Evolutionary conservation across 1,140 invertebrate genomes (phyloP).

Genomic region (Agraylea sexmaculata): DNA sequence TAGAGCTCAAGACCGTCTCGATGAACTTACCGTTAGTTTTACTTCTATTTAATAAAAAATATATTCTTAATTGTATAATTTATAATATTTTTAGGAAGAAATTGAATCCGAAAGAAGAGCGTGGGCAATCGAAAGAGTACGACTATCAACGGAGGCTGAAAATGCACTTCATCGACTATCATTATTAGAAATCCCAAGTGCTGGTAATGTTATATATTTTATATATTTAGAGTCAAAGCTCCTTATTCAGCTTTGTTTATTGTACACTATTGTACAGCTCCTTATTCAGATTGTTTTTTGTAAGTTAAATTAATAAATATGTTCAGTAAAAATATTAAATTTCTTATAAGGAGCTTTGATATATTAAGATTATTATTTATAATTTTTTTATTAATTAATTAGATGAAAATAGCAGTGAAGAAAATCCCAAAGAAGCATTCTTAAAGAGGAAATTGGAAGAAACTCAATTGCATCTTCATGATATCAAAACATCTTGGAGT

Average conservation of each 20-base stretch:
- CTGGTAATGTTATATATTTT: slow-evolving; percentile 6
- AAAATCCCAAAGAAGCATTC: slow-evolving; percentile 35
- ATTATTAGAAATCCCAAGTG: slow-evolving; percentile 9
- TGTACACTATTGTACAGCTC: too few relatives aligned
- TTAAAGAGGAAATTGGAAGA: slow-evolving; percentile 70
- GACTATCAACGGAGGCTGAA: slow-evolving; percentile 15
- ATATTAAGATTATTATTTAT: background rate
- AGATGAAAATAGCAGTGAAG: slow-evolving; percentile 32
- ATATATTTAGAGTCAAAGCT: too few relatives aligned
- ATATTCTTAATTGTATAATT: slow-evolving; percentile 5
- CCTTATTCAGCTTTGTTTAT: too few relatives aligned
- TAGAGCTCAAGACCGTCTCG: slow-evolving; percentile 33
- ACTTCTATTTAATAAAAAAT: background rate
- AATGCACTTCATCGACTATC: slow-evolving; percentile 19
- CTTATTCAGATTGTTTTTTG: too few relatives aligned
- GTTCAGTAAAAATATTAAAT: slow-evolving; percentile 26
- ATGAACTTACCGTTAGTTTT: slow-evolving; percentile 28
- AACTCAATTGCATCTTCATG: slow-evolving; percentile 68
- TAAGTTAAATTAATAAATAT: slow-evolving; percentile 28
- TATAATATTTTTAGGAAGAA: slow-evolving; percentile 15
- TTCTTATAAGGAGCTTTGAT: background rate
- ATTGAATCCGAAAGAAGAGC: slow-evolving; percentile 17
- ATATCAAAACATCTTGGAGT: slow-evolving; percentile 84
- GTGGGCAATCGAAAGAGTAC: slow-evolving; percentile 18
- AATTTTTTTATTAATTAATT: slow-evolving; percentile 9